Conservation (phyloP, 1,140 invertebrate species). For the Brachionus plicatilis region DNA sequence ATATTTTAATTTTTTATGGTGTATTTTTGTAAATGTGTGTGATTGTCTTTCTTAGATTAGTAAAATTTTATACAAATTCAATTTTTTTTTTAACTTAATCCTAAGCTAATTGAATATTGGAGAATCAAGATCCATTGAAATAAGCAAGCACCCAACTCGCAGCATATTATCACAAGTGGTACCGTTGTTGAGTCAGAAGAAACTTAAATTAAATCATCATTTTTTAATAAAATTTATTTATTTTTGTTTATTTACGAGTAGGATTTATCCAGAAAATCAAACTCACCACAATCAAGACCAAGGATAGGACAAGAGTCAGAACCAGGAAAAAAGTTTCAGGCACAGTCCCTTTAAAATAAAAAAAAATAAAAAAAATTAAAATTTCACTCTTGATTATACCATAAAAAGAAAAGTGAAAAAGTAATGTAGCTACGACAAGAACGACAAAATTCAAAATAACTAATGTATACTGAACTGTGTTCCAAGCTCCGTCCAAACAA, state of each 20-base stretch:
- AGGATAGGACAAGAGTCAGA: background rate
- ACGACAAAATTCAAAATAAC: slow-evolving; percentile 2
- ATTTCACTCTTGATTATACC: background rate
- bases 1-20: too few relatives aligned
- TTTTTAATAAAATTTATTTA: background rate
- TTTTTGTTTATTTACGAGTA: background rate
- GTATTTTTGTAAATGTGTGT: background rate
- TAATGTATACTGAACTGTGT: slow-evolving; percentile 28
- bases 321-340: slow-evolving; percentile 23
- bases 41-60: background rate
- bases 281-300: background rate
- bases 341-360: background rate
- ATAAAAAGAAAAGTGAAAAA: slow-evolving; percentile 35
- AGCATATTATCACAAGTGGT: background rate
- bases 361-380: background rate
- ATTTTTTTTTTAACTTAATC: background rate
- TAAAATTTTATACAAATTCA: background rate
- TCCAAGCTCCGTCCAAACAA: slow-evolving; percentile 13
- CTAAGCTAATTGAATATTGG: slow-evolving; percentile 13
- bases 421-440: background rate
- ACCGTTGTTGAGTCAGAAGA: background rate
- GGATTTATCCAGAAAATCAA: slow-evolving; percentile 33
- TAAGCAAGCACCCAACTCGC: background rate
- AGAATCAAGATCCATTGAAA: slow-evolving; percentile 9
- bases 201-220: background rate